Conservation (phyloP, 2,113 vertebrate genomes). For the Vulpes ferrilata region DNA sequence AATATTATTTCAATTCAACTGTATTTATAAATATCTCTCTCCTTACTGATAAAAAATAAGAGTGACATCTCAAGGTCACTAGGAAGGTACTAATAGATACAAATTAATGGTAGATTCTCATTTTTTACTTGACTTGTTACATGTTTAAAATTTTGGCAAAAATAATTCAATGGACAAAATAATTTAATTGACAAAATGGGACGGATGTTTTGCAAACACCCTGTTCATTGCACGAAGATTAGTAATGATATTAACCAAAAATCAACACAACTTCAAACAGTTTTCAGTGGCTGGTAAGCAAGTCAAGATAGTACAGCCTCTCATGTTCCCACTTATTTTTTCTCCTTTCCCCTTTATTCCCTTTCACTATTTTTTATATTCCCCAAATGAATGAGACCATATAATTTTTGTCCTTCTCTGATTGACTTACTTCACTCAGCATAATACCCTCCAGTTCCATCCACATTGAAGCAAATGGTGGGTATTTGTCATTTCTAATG, state of each 20-base stretch:
- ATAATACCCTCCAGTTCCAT: too few relatives aligned
- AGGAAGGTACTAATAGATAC: not conserved
- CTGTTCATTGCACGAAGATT: not conserved
- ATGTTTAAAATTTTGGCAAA: not conserved
- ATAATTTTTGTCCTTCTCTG: too few relatives aligned
- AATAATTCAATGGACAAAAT: not conserved
- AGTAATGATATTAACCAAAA: not conserved
- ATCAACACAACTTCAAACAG: not conserved
- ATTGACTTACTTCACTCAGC: too few relatives aligned
- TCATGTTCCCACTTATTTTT: too few relatives aligned
- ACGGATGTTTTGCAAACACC: not conserved
- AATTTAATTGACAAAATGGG: not conserved
- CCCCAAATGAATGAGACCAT: too few relatives aligned
- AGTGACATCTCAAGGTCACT: not conserved
- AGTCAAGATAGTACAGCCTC: not conserved
- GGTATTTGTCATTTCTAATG: too few relatives aligned
- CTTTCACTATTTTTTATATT: too few relatives aligned
- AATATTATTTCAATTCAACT: constrained; percentile 9
- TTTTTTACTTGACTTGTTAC: constrained; percentile 11
- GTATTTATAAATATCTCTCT: not conserved
- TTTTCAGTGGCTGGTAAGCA: not conserved
- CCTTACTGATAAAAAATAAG: constrained; percentile 19
- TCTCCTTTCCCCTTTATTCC: too few relatives aligned
- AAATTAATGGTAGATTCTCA: constrained; percentile 8
- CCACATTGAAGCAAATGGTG: too few relatives aligned